Base-by-base conservation (phyloP, 1,140 invertebrate genomes). In the Uloborus diversus region DNA sequence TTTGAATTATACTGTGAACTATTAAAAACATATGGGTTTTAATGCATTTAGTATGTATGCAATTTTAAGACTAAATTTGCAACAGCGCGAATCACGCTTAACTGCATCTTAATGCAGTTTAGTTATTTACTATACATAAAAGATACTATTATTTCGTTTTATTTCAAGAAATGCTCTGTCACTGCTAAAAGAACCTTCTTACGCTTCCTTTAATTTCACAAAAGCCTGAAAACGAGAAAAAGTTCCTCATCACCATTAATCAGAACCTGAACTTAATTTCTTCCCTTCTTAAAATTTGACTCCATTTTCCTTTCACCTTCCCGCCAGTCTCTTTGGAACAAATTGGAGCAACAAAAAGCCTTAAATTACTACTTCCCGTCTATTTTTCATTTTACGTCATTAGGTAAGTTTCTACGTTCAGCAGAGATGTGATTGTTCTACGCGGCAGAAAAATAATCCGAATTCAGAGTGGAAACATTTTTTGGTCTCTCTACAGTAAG, bases 371-470 rank as follows among this genome's bases (percentile, higher is more conserved):
- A 75, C 71, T 75, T 42, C 35, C 56, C 14, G 27, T 73, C 69
- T 73, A 73, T 73, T 73, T 75, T n/a, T 28, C 57, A 75, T 57
- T 59, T 64, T 62, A 75, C 71, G 71, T 75, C 71, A 75, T 75
- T 75, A 75, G 59, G 27, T n/a, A n/a, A 47, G 59, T 9, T 33
- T 75, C 59, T 75, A 64, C 71, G 62, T 75, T 75, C 64, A 33
- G 37, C 7, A 27, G 35, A 23, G n/a, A 23, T 23, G n/a, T n/a
- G n/a, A n/a, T n/a, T n/a, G n/a, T n/a, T n/a, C n/a, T n/a, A n/a
- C n/a, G n/a, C n/a, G n/a, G n/a, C n/a, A n/a, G n/a, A n/a, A n/a
- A n/a, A n/a, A n/a, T n/a, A n/a, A n/a, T n/a, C n/a, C n/a, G n/a
- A n/a, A n/a, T n/a, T n/a, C n/a, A n/a, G n/a, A n/a, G n/a, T n/a